These are phyloP conservation scores for Melanaphis sacchari DNA, from an alignment of 1,140 invertebrate genomes.

Conservation along the genomic window DNA sequence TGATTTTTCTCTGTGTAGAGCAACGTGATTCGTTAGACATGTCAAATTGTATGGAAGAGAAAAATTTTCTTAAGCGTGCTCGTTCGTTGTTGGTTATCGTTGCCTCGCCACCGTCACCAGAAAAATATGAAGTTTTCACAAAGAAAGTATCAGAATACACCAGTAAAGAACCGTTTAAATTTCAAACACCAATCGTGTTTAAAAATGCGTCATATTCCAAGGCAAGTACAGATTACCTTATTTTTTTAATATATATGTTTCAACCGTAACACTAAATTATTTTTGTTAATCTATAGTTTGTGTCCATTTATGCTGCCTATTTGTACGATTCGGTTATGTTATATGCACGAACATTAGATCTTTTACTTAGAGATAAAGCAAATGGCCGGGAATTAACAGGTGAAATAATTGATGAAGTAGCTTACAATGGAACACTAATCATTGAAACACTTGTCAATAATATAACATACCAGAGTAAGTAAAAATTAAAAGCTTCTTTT, in stretches of 20 bases:
- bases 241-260: background rate
- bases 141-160: slow-evolving; percentile 80
- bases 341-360: slow-evolving; percentile 85
- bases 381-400: slow-evolving; percentile 67
- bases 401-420: slow-evolving; percentile 74
- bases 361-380: slow-evolving; percentile 69
- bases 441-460: slow-evolving; percentile 80
- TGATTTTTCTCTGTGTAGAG: background rate
- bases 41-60: slow-evolving; percentile 61
- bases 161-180: slow-evolving; percentile 77
- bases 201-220: slow-evolving; percentile 33
- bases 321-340: slow-evolving; percentile 94
- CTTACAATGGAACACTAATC: slow-evolving; percentile 78
- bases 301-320: slow-evolving; percentile 93
- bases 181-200: slow-evolving; percentile 69
- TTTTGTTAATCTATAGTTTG: slow-evolving; percentile 69
- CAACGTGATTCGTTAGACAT: background rate
- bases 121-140: slow-evolving; percentile 77
- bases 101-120: slow-evolving; percentile 78
- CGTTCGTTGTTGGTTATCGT: slow-evolving; percentile 85
- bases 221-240: background rate
- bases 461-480: slow-evolving; percentile 80
- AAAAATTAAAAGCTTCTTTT: background rate
- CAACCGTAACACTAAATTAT: background rate
- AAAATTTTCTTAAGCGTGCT: slow-evolving; percentile 74